Evolutionary conservation across 2,113 vertebrate genomes (phyloP), one percentile per base, ranked within the genome.

Genomic region (Stictonetta naevosa): DNA sequence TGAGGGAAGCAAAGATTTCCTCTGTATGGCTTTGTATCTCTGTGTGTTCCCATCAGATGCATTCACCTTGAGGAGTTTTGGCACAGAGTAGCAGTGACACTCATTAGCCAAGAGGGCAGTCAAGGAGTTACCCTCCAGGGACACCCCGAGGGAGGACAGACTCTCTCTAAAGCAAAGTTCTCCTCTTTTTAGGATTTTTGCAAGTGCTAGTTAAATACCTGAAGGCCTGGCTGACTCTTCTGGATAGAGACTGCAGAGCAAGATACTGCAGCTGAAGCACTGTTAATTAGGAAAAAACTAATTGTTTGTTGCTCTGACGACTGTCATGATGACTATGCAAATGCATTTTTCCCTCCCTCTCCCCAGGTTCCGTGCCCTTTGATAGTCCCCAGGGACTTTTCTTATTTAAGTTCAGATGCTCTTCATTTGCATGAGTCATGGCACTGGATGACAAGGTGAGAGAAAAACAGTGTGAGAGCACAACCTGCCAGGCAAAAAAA

Each of bases 401-500:
- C 89, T 88, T 78, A 66, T 93, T 88, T 90, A 86, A 90, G 82
- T 95, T 95, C 82, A 92, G 60, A 66, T 86, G 77, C 82, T 95
- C 18, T 75, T 94, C 90, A 86, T 96, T 91, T 95, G 68, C 94
- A 90, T 96, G 94, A 95, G 86, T 95, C 95, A 95, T 26, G 2
- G 4, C 64, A 19, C 58, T 71, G 75, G 52, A 76, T 91, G 94
- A 92, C 94, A 91, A 92, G 95, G 94, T 0, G 71, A 95, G 86
- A 93, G 66, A 79, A 93, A 74, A 78, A 60, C 50, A 86, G 83
- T 44, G 76, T 55, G 81, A 86, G 91, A 91, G 76, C 40, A 60
- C 58, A 87, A 36, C 38, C 62, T 86, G 93, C 23, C 68, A 58
- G 67, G 81, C 71, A 55, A 52, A 90, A 52, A 90, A 62, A 4